phyloP scores from a whole-genome alignment of 2,797 vertebrate genomes.

The Spinus pinus region DNA sequence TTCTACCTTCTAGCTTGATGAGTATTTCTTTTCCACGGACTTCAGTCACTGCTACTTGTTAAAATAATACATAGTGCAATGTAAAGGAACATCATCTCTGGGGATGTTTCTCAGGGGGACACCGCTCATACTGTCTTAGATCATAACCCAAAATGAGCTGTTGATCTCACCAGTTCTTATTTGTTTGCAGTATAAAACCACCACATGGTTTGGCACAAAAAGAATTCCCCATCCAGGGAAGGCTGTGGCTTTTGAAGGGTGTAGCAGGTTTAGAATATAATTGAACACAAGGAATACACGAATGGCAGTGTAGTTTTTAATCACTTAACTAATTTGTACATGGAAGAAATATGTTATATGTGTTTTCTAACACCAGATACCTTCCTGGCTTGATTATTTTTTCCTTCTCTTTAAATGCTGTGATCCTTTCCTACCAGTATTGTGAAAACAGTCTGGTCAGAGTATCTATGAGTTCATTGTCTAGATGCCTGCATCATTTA shows the following conservation, averaged over 20 bases:
- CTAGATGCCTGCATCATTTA: slow-evolving; percentile 36
- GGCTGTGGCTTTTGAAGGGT: background rate
- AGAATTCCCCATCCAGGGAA: background rate
- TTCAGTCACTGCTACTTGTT: background rate
- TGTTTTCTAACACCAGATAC: background rate
- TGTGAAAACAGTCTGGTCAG: slow-evolving; percentile 41
- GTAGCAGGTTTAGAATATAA: background rate
- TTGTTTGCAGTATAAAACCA: slow-evolving; percentile 1
- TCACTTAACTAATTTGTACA: background rate
- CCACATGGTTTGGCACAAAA: background rate
- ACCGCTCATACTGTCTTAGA: background rate
- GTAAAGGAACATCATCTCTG: background rate
- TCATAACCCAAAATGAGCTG: slow-evolving; percentile 26
- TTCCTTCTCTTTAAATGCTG: background rate
- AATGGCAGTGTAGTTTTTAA: background rate
- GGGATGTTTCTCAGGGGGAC: background rate
- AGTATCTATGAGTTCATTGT: slow-evolving; percentile 31
- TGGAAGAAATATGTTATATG: background rate
- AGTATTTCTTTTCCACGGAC: background rate
- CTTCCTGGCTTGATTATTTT: background rate
- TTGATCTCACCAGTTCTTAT: slow-evolving; percentile 7
- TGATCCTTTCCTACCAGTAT: background rate
- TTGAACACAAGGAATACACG: background rate
- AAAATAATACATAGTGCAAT: background rate
- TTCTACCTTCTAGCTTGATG: background rate